phyloP scores from a whole-genome alignment of 2,113 vertebrate genomes.

The Hemibagrus wyckioides region DNA sequence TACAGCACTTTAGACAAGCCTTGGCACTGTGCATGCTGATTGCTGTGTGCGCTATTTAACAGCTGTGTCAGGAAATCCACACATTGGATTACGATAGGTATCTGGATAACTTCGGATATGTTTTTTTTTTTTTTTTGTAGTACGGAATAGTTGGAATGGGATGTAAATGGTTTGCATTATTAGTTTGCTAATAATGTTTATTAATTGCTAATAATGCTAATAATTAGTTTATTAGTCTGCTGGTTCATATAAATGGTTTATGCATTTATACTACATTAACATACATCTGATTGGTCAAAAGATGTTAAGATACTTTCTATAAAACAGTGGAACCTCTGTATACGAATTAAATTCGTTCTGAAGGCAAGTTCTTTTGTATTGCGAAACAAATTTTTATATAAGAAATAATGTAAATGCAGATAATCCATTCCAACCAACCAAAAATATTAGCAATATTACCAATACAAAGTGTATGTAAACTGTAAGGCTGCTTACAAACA shows the following conservation, averaged over 20 bases:
- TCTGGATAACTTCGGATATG: not conserved
- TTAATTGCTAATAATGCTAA: not conserved
- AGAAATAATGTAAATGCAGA: too few species aligned
- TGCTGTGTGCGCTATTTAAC: not conserved
- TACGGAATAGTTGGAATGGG: not conserved
- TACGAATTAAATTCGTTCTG: too few species aligned
- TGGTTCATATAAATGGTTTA: not conserved
- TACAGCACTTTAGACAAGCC: not conserved
- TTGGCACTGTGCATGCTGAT: not conserved
- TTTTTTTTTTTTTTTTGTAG: too few species aligned
- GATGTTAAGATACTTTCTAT: not conserved
- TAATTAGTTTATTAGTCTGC: too few species aligned
- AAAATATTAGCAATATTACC: too few species aligned
- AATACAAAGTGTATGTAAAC: too few species aligned
- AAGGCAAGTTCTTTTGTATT: too few species aligned
- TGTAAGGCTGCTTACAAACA: too few species aligned
- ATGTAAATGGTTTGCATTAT: not conserved
- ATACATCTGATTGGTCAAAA: not conserved
- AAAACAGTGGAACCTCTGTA: too few species aligned
- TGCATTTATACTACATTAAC: not conserved
- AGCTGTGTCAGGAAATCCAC: not conserved
- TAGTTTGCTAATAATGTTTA: not conserved
- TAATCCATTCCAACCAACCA: too few species aligned
- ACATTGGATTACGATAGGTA: not conserved
- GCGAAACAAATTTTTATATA: too few species aligned